phyloP scores from a whole-genome alignment of 1,140 invertebrate genomes.

The Cydia fagiglandana region DNA sequence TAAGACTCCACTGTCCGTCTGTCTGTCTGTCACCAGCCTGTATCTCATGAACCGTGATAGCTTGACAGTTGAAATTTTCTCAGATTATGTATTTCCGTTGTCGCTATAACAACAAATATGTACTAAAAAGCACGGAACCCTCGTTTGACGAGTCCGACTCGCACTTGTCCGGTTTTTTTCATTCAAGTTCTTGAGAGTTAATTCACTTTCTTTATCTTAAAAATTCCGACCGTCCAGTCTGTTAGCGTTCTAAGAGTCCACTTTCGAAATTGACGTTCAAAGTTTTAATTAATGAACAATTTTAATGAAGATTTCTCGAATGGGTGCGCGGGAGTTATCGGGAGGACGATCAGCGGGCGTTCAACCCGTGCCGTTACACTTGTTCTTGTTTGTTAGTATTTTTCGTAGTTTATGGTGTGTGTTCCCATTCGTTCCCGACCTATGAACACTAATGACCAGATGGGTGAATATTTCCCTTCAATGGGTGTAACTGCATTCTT shows the following conservation, averaged over 20 bases:
- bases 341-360: neutral
- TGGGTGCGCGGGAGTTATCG: neutral
- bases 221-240: neutral
- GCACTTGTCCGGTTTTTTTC: no score
- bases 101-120: no score
- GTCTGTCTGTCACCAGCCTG: no score
- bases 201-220: neutral
- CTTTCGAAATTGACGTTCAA: conserved; percentile 5
- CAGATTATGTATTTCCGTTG: no score
- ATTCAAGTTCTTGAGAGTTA: neutral
- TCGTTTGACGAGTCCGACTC: no score
- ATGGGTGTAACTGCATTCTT: no score
- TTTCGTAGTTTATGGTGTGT: neutral
- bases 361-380: neutral
- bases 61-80: no score
- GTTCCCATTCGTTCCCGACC: neutral
- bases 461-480: no score
- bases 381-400: neutral
- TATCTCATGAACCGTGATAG: no score
- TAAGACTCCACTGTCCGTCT: no score
- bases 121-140: no score
- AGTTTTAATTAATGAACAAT: conserved; percentile 16
- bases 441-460: neutral
- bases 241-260: neutral
- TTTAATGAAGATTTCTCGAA: conserved; percentile 19